Conservation (phyloP, 2,797 vertebrate species). For the Linurgus olivaceus region DNA sequence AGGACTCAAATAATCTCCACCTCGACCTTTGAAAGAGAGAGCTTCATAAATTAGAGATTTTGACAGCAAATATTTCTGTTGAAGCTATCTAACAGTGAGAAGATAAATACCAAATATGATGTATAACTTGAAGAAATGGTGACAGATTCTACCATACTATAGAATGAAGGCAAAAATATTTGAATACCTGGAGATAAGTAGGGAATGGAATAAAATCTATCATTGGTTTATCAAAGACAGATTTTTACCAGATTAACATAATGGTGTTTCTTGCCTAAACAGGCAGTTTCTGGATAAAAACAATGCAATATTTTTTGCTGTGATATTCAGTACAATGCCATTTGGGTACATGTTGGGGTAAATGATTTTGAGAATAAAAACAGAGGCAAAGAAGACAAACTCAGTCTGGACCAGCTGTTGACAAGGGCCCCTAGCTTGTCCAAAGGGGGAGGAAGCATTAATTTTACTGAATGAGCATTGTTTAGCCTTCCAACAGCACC, state of each 20-base stretch:
- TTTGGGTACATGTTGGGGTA: background rate
- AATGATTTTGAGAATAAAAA: background rate
- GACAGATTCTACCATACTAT: background rate
- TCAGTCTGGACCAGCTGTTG: background rate
- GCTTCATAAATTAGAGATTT: background rate
- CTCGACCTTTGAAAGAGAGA: background rate
- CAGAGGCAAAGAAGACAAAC: background rate
- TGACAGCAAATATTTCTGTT: background rate
- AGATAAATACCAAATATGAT: background rate
- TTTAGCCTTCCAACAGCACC: background rate
- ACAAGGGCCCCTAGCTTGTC: background rate
- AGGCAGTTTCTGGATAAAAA: background rate
- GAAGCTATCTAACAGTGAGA: background rate
- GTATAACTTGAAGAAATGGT: background rate
- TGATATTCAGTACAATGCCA: background rate
- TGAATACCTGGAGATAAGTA: background rate
- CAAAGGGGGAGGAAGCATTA: background rate
- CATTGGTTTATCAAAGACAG: background rate
- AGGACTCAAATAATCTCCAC: background rate
- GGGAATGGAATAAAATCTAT: background rate
- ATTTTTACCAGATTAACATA: background rate
- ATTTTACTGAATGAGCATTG: background rate
- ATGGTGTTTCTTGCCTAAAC: background rate
- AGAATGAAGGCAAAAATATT: background rate
- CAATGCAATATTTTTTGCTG: background rate